These are phyloP conservation scores for Marronus borbonicus DNA, from an alignment of 2,888 invertebrate species.

Conservation along the genomic window DNA sequence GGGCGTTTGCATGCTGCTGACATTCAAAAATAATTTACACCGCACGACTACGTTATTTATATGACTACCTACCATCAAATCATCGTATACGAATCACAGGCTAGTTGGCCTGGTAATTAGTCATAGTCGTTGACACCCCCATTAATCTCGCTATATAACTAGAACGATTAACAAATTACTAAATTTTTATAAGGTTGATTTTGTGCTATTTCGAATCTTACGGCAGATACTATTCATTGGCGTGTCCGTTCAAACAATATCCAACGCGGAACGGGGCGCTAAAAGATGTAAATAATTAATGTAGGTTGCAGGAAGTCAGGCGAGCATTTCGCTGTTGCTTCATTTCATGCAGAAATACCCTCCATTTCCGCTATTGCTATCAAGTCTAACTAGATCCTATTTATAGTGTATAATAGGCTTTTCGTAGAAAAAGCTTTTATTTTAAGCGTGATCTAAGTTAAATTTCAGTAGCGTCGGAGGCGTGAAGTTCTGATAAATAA, in stretches of 20 bases:
- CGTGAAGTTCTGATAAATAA: too few species aligned
- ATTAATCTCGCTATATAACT: constrained; percentile 25
- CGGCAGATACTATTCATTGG: not conserved
- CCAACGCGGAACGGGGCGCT: not conserved
- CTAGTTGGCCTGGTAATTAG: constrained; percentile 9
- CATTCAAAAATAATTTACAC: constrained; percentile 36
- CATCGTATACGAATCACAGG: not conserved
- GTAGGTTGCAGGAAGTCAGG: not conserved
- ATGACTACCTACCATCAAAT: not conserved
- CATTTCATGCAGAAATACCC: not conserved
- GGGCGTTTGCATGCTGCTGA: constrained; percentile 33
- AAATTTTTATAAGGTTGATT: not conserved
- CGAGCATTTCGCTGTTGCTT: not conserved
- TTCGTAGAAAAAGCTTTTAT: too few species aligned
- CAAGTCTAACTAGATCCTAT: not conserved
- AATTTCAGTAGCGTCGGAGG: too few species aligned
- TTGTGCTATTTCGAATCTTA: not conserved
- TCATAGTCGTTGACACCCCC: constrained; percentile 11
- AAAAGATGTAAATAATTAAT: not conserved
- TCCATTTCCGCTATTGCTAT: not conserved
- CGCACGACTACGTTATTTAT: constrained; percentile 9
- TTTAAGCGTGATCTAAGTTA: too few species aligned
- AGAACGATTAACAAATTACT: constrained; percentile 3
- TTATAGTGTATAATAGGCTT: not conserved
- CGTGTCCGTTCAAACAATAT: not conserved